Percentiles rank a stretch among this genome's conserved stretches.
These are phyloP conservation scores for Centruroides vittatus DNA, from an alignment of 1,140 invertebrate genomes.

Conservation along the genomic window DNA sequence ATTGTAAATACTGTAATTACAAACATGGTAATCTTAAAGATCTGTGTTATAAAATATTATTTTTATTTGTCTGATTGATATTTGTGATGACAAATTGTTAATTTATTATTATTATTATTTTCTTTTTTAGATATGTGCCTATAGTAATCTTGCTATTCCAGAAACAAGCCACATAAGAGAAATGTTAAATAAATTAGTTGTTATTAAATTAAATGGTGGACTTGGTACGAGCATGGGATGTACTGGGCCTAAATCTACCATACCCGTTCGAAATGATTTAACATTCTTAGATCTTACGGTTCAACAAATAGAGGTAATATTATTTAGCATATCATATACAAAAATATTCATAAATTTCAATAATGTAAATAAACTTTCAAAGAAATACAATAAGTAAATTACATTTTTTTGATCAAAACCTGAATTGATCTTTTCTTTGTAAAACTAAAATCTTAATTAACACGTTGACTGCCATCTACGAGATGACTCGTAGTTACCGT, in stretches of 20 bases:
- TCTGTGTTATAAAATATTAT: too few relatives aligned
- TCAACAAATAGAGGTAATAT: constrained; percentile 91
- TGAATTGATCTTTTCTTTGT: not conserved
- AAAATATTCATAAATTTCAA: too few relatives aligned
- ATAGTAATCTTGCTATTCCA: constrained; percentile 52
- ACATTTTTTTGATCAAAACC: constrained; percentile 16
- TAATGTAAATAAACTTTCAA: not conserved
- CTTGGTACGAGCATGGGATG: constrained; percentile 99
- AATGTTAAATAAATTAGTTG: constrained; percentile 84
- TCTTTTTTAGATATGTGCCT: constrained; percentile 47
- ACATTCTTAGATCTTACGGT: constrained; percentile 97
- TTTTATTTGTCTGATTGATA: too few relatives aligned
- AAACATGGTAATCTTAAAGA: too few relatives aligned
- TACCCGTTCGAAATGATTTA: constrained; percentile 90
- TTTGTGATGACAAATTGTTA: too few relatives aligned
- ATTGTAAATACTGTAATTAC: too few relatives aligned
- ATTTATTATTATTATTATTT: not conserved
- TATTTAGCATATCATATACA: not conserved
- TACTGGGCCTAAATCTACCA: constrained; percentile 95
- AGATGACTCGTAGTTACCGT: too few relatives aligned
- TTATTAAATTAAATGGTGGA: constrained; percentile 97
- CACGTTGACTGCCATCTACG: too few relatives aligned
- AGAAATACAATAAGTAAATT: not conserved
- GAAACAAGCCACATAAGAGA: constrained; percentile 48
- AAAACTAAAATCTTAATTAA: too few relatives aligned